Conservation (phyloP, 2,888 invertebrate species). For the Stenodera caucasica region DNA sequence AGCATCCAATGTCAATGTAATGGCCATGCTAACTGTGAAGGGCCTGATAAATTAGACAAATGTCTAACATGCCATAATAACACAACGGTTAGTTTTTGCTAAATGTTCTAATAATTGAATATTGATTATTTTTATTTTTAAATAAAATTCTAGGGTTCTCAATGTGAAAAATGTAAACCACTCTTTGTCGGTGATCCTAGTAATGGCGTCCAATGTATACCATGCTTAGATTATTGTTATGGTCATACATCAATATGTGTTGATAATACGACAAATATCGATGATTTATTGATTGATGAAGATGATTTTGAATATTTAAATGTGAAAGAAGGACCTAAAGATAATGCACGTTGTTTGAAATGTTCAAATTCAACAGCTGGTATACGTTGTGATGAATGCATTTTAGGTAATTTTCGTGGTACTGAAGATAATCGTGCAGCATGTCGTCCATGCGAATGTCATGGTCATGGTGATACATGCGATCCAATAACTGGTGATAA, state of each 20-base stretch:
- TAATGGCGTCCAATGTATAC: constrained; percentile 82
- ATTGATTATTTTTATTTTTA: not conserved
- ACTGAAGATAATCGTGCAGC: constrained; percentile 74
- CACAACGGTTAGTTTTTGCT: constrained; percentile 75
- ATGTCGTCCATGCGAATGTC: constrained; percentile 87
- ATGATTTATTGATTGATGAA: constrained; percentile 36
- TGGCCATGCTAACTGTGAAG: constrained; percentile 89
- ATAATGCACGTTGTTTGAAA: constrained; percentile 79
- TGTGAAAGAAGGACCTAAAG: constrained; percentile 67
- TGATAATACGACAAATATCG: constrained; percentile 50
- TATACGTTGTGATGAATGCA: constrained; percentile 79
- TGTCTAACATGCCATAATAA: constrained; percentile 89
- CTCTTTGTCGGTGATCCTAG: constrained; percentile 89
- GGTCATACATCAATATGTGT: constrained; percentile 84
- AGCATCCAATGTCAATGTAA: constrained; percentile 94
- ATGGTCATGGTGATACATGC: constrained; percentile 91
- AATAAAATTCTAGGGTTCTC: constrained; percentile 66
- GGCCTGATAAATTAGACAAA: constrained; percentile 78
- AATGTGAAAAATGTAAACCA: constrained; percentile 88
- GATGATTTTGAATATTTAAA: constrained; percentile 51
- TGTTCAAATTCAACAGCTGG: constrained; percentile 85
- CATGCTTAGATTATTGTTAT: constrained; percentile 87
- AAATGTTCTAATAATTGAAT: too few relatives aligned
- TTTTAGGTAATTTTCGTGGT: constrained; percentile 64
- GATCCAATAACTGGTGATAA: constrained; percentile 89